Conservation (phyloP, 2,888 invertebrate genomes). For the Habrosyne pyritoides region DNA sequence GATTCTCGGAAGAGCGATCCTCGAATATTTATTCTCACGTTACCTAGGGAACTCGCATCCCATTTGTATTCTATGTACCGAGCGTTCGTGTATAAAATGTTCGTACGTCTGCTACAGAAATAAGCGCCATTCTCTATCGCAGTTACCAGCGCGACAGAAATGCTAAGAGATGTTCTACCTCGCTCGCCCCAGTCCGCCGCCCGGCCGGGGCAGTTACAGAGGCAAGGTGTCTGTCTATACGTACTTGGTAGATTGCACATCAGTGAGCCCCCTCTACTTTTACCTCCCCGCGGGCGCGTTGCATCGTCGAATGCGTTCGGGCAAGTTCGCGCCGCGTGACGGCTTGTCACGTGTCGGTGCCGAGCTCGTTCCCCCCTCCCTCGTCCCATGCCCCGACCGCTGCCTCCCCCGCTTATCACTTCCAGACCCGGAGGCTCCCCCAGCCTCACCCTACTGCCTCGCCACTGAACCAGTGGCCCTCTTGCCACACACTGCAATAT, state of each 20-base stretch:
- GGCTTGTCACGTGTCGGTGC: conserved; percentile 55
- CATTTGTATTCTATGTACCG: neutral
- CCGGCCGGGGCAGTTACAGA: neutral
- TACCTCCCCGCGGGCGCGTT: conserved; percentile 32
- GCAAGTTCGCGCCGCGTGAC: conserved; percentile 54
- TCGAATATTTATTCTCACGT: conserved; percentile 11
- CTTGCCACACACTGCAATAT: conserved; percentile 40
- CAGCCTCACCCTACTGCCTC: conserved; percentile 26
- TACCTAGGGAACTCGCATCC: neutral
- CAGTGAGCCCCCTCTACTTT: conserved; percentile 17
- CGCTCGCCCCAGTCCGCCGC: neutral
- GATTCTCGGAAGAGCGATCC: conserved; percentile 2
- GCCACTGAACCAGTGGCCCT: conserved; percentile 29
- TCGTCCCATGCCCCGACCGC: conserved; percentile 15
- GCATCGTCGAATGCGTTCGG: conserved; percentile 45
- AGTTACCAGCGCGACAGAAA: conserved; percentile 24
- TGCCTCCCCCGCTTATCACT: conserved; percentile 40
- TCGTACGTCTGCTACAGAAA: conserved; percentile 11
- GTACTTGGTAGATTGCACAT: conserved; percentile 5
- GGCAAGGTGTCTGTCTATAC: conserved; percentile 10
- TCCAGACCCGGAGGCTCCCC: conserved; percentile 44
- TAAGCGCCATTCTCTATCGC: conserved; percentile 12
- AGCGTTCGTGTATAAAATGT: conserved; percentile 1
- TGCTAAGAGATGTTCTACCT: conserved; percentile 19
- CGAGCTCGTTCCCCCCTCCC: conserved; percentile 24